A percentile compares a stretch with the other conserved stretches of the same genome.
Evolutionary conservation across 2,888 invertebrate genomes (phyloP).

Genomic region (Linnaemya tessellans): DNA sequence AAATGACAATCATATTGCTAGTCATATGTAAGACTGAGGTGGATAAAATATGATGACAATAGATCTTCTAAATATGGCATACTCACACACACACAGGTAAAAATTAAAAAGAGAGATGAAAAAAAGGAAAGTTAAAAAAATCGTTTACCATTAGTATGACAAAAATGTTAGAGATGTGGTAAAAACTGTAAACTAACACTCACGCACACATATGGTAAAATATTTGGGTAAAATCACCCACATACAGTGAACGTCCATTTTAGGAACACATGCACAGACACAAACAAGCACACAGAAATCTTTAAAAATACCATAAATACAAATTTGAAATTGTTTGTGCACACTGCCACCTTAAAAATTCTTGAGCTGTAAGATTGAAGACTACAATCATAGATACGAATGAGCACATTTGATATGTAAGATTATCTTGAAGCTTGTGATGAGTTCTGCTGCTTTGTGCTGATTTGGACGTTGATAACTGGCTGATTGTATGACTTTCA

Average conservation of each 20-base stretch:
- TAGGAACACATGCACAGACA: conserved; percentile 3
- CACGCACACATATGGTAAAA: background rate
- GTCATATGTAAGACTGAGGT: conserved; percentile 36
- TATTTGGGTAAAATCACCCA: conserved; percentile 51
- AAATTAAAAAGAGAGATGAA: conserved; percentile 12
- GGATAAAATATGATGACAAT: conserved; percentile 54
- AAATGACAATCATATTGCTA: conserved; percentile 68
- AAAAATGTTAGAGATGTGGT: conserved; percentile 61
- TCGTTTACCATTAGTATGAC: conserved; percentile 74
- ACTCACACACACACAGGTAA: background rate
- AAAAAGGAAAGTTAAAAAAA: background rate
- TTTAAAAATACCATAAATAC: conserved; percentile 38
- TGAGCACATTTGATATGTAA: conserved; percentile 42
- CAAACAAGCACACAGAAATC: conserved; percentile 17
- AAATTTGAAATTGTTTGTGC: conserved; percentile 22
- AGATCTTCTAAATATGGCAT: conserved; percentile 56
- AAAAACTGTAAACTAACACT: conserved; percentile 16
- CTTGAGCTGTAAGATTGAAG: background rate
- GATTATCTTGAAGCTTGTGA: conserved; percentile 34
- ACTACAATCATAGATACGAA: conserved; percentile 38
- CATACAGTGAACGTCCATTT: background rate
- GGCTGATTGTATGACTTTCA: conserved; percentile 24
- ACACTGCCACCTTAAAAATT: conserved; percentile 19
- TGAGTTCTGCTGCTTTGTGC: conserved; percentile 21
- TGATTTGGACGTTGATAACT: conserved; percentile 28